Conservation (phyloP, 2,797 vertebrate genomes). For the Iguana delicatissima region DNA sequence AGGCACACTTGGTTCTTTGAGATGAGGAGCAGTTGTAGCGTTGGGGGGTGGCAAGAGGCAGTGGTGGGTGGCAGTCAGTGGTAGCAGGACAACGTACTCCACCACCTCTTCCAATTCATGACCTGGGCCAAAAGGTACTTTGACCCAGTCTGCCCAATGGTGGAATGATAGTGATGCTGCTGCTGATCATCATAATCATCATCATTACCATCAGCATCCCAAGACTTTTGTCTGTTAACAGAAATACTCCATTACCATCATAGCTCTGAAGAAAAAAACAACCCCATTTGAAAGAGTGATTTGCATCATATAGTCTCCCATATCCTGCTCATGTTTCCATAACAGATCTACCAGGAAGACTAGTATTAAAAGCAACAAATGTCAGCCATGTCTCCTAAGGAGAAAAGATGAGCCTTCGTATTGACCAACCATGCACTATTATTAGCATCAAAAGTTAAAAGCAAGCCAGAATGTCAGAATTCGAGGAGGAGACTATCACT, state of each 20-base stretch:
- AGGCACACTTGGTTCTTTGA: neutral
- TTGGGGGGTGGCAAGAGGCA: neutral
- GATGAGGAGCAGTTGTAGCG: neutral
- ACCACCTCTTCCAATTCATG: neutral
- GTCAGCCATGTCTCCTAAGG: neutral
- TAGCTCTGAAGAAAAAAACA: no score
- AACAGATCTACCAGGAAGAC: neutral
- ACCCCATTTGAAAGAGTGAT: neutral
- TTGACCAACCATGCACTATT: neutral
- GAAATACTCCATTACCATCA: neutral
- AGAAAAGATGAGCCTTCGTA: neutral
- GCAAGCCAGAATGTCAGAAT: neutral
- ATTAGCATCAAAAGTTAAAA: neutral
- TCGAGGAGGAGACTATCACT: no score
- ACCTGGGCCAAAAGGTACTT: neutral
- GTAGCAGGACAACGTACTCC: neutral
- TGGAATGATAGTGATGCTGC: neutral
- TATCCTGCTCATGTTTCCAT: neutral
- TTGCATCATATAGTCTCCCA: neutral
- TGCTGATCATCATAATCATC: no score
- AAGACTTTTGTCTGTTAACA: neutral
- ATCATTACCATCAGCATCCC: no score
- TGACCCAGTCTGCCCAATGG: neutral
- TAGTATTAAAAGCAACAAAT: neutral
- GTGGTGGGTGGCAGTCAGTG: neutral